phyloP scores from a whole-genome alignment of 2,888 invertebrate species.

The Pyrrhia umbra region DNA sequence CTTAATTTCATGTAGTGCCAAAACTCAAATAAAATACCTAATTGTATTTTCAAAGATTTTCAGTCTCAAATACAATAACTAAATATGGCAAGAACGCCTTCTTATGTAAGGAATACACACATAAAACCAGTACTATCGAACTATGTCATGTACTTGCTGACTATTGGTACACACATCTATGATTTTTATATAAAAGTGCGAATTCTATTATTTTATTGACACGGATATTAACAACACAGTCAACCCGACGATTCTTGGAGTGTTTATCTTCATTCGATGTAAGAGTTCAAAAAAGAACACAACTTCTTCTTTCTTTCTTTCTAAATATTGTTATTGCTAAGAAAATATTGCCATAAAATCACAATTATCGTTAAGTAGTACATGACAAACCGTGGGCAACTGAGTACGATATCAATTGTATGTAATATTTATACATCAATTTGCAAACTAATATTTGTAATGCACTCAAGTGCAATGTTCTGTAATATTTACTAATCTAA shows the following conservation, averaged over 20 bases:
- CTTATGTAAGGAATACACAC: conserved; percentile 30
- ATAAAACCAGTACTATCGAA: conserved; percentile 36
- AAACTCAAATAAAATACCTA: conserved; percentile 33
- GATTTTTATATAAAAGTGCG: conserved; percentile 56
- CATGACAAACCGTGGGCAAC: conserved; percentile 30
- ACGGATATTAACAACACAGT: conserved; percentile 17
- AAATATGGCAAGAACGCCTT: conserved; percentile 70
- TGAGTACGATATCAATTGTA: conserved; percentile 12
- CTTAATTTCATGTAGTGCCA: conserved; percentile 23
- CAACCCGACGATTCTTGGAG: conserved; percentile 19
- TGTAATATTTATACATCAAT: neutral
- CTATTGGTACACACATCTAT: conserved; percentile 25
- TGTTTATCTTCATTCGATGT: conserved; percentile 34
- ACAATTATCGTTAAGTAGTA: conserved; percentile 24
- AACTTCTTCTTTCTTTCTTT: too few species aligned
- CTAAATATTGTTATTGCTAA: conserved; percentile 24
- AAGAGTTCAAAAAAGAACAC: conserved; percentile 3
- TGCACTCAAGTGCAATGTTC: conserved; percentile 15
- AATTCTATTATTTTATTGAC: conserved; percentile 44
- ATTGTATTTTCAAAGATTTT: conserved; percentile 56
- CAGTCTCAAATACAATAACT: conserved; percentile 62
- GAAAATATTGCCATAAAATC: conserved; percentile 37
- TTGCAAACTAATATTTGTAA: conserved; percentile 22
- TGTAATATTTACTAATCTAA: conserved; percentile 30
- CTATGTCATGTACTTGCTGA: conserved; percentile 57